These are phyloP conservation scores for Hydractinia echinata DNA, from an alignment of 30 jellyfish, hydroid and myxozoan genomes.

Conservation along the genomic window DNA sequence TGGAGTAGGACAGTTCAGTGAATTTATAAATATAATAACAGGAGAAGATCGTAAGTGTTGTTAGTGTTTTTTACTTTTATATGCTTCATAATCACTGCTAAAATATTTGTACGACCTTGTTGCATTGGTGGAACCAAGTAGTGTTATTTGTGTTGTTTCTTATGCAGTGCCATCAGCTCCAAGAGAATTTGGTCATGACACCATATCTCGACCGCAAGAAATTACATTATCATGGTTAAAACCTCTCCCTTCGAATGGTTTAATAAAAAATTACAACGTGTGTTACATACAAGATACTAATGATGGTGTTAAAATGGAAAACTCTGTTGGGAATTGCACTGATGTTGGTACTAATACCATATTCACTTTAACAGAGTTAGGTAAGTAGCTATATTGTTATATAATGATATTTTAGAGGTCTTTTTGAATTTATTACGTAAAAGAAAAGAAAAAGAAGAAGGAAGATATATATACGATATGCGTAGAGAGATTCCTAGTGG, in stretches of 20 bases:
- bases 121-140: background rate
- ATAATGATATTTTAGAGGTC: too few relatives aligned
- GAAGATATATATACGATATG: too few relatives aligned
- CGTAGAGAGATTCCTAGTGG: too few relatives aligned
- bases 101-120: background rate
- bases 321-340: background rate
- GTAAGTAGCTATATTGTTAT: too few relatives aligned
- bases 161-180: background rate
- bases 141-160: background rate
- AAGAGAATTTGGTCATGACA: background rate
- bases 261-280: background rate
- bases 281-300: constrained; percentile 10
- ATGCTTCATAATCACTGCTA: background rate
- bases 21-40: background rate
- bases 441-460: too few relatives aligned
- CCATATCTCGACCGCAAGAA: background rate
- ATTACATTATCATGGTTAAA: background rate
- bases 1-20: background rate
- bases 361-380: too few relatives aligned
- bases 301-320: background rate
- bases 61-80: background rate
- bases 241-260: background rate
- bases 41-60: background rate
- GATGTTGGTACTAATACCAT: background rate
- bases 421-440: too few relatives aligned